phyloP scores from a whole-genome alignment of 1,140 invertebrate species.

The Nasonia longicornis region DNA sequence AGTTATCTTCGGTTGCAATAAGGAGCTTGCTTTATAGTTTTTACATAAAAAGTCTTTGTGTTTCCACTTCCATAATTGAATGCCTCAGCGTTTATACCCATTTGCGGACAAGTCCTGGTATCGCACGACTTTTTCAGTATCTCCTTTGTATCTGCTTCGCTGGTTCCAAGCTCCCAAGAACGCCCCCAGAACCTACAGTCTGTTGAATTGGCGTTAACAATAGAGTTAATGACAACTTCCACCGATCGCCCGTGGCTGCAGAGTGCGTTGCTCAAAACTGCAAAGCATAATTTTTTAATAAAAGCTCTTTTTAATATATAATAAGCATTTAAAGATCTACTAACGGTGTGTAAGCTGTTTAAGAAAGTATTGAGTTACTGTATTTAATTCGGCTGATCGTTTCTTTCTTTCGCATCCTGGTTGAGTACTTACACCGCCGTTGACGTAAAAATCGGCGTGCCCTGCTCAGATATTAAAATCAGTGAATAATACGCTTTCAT shows the following conservation, averaged over 20 bases:
- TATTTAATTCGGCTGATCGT: too few species aligned
- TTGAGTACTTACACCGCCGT: constrained; percentile 73
- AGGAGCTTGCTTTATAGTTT: too few species aligned
- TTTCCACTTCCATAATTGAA: background rate
- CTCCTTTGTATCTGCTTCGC: constrained; percentile 19
- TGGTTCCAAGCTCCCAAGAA: constrained; percentile 57
- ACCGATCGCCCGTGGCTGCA: constrained; percentile 11
- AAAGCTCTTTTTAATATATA: too few species aligned
- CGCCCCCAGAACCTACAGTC: background rate
- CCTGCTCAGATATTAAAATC: constrained; percentile 57
- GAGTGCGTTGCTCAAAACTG: background rate
- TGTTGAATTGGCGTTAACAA: background rate
- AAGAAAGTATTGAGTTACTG: too few species aligned
- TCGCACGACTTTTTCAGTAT: constrained; percentile 41
- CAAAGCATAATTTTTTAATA: too few species aligned
- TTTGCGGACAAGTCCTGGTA: constrained; percentile 51
- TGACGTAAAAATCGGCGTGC: constrained; percentile 78
- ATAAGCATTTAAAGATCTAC: too few species aligned
- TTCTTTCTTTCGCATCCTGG: constrained; percentile 65
- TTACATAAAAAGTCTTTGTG: too few species aligned
- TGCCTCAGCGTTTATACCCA: constrained; percentile 51
- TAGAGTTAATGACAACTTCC: background rate
- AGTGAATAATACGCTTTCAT: too few species aligned
- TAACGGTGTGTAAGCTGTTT: too few species aligned
- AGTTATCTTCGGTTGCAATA: too few species aligned